Percentiles rank a stretch among this genome's conserved stretches.
These are phyloP conservation scores for Mylabris phalerata DNA, from an alignment of 1,140 invertebrate species.

Conservation along the genomic window DNA sequence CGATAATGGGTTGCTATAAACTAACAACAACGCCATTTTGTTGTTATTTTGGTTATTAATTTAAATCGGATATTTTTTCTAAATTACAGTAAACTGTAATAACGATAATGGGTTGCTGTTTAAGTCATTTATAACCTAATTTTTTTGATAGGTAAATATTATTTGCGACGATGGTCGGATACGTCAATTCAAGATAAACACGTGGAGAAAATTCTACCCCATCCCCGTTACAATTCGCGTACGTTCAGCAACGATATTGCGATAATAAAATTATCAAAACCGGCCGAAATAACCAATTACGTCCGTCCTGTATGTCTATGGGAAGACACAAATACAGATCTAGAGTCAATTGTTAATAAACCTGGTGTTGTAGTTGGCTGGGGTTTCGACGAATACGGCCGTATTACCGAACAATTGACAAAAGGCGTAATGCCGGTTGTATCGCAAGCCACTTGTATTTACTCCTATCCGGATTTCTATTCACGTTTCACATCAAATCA, in stretches of 20 bases:
- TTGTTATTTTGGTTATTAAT: no score
- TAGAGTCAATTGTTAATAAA: conserved; percentile 29
- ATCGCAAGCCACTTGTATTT: conserved; percentile 43
- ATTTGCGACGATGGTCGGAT: conserved; percentile 35
- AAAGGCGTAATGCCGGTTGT: conserved; percentile 46
- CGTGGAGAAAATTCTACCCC: conserved; percentile 47
- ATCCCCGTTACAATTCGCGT: conserved; percentile 52
- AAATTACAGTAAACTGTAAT: no score
- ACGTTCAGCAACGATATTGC: conserved; percentile 60
- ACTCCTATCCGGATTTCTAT: conserved; percentile 45
- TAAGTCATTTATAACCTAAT: no score
- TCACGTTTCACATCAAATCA: conserved; percentile 42
- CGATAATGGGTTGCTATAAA: conserved; percentile 4
- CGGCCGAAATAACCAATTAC: conserved; percentile 43
- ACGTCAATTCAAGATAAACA: conserved; percentile 37
- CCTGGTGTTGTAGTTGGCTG: conserved; percentile 44
- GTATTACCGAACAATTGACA: conserved; percentile 42
- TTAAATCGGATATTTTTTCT: no score
- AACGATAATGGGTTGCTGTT: no score
- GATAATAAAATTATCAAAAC: conserved; percentile 48
- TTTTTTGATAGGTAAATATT: conserved; percentile 26
- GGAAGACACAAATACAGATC: conserved; percentile 25
- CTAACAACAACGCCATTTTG: no score
- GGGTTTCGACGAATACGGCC: conserved; percentile 44
- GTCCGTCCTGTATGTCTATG: conserved; percentile 54